Evolutionary conservation across 2,797 vertebrate genomes (phyloP), one percentile per base, ranked within the genome.

Genomic region (Gouania willdenowi): DNA sequence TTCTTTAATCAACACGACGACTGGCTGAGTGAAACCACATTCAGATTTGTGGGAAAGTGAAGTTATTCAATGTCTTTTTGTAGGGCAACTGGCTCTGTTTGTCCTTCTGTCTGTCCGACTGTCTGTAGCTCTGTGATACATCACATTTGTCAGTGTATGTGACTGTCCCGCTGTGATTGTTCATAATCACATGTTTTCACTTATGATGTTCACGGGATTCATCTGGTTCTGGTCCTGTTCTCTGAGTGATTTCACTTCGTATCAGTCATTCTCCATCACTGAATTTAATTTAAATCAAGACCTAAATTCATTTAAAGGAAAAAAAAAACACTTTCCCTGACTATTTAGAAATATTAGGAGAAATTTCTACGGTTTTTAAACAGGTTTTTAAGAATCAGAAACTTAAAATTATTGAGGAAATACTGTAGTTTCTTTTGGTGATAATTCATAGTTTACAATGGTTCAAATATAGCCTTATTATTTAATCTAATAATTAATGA

Each of bases 41-140:
- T 29, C 31, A 45, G 46, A 62, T 44, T 8, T 54, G 14, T 36
- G 10, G 24, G 24, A n/a, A n/a, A n/a, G n/a, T n/a, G n/a, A n/a
- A n/a, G n/a, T n/a, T n/a, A n/a, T n/a, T n/a, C n/a, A n/a, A n/a
- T 65, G 68, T 68, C 25, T 29, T 47, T 76, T 49, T 51, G 22
- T 34, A 51, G 40, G 5, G 54, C 19, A 26, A 28, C 11, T 41
- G 20, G 54, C 30, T 55, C 26, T 57, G 48, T 54, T 14, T 44
- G 48, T 71, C 26, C 9, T 23, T 59, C 24, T 29, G 41, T 63
- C 23, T 32, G 37, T 65, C 19, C 47, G 23, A 59, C 24, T 29
- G 41, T 63, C 23, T 32, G 37, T 65, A 19, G 47, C 33, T 59
- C 11, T 68, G 38, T 45, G 16, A 19, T 26, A 6, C 11, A 35